These are phyloP conservation scores for Ethmia dodecea DNA, from an alignment of 2,888 invertebrate genomes.

Conservation along the genomic window DNA sequence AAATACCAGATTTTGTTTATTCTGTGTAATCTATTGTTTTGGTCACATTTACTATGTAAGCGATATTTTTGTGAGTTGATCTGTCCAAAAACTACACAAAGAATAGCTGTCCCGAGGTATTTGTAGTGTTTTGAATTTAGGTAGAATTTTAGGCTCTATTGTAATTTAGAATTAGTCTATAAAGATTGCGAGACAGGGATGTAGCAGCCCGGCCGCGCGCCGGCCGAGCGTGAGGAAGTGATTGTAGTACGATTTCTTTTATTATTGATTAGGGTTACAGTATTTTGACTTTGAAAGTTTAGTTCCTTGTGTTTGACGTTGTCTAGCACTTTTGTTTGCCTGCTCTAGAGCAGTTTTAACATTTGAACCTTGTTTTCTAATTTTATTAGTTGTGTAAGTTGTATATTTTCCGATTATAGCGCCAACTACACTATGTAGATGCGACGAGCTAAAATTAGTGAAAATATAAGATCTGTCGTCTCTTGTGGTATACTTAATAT, in stretches of 20 bases:
- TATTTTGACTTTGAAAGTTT: slow-evolving; percentile 54
- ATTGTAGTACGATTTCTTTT: slow-evolving; percentile 30
- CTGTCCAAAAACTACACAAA: slow-evolving; percentile 57
- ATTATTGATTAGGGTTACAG: slow-evolving; percentile 40
- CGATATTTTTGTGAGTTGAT: slow-evolving; percentile 30
- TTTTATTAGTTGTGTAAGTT: slow-evolving; percentile 32
- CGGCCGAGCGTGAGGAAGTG: slow-evolving; percentile 17
- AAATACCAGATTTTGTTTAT: no score
- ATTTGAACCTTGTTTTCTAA: slow-evolving; percentile 23
- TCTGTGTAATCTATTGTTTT: no score
- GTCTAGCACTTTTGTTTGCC: slow-evolving; percentile 22
- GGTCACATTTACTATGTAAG: not conserved
- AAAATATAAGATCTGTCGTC: slow-evolving; percentile 8
- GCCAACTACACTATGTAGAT: slow-evolving; percentile 15
- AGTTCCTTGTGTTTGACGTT: slow-evolving; percentile 40
- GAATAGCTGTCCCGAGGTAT: slow-evolving; percentile 29
- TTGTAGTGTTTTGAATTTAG: slow-evolving; percentile 33
- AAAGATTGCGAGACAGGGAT: slow-evolving; percentile 26
- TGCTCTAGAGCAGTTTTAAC: slow-evolving; percentile 29
- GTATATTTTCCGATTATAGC: slow-evolving; percentile 25
- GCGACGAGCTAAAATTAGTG: slow-evolving; percentile 10
- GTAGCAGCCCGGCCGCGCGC: slow-evolving; percentile 15
- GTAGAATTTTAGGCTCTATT: slow-evolving; percentile 29
- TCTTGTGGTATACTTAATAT: slow-evolving; percentile 1
- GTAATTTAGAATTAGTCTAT: slow-evolving; percentile 24